Conservation (phyloP, 2,113 vertebrate species). For the Aptenodytes patagonicus region DNA sequence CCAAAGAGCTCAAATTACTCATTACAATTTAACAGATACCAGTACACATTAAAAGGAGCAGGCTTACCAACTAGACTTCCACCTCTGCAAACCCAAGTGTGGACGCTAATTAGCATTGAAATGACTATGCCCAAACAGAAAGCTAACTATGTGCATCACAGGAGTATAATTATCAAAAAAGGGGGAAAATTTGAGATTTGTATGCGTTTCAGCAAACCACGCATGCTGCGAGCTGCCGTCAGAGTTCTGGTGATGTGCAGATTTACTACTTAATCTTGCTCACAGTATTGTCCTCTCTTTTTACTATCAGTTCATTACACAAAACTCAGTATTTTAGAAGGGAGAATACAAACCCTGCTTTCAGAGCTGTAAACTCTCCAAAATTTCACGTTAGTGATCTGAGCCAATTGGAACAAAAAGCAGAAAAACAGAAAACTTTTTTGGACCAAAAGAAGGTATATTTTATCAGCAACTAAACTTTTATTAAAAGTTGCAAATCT, state of each 20-base stretch:
- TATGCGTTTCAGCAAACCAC: rapidly evolving
- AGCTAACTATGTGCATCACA: background rate
- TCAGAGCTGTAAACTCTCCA: background rate
- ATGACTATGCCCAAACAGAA: background rate
- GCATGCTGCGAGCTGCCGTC: background rate
- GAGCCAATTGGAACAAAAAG: background rate
- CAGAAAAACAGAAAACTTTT: background rate
- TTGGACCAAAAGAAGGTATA: rapidly evolving
- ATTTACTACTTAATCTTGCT: background rate
- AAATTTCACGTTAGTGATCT: background rate
- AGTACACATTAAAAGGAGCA: background rate
- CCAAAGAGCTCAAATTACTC: constrained; percentile 15
- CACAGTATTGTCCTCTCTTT: background rate
- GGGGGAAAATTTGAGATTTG: rapidly evolving
- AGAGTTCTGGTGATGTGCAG: rapidly evolving
- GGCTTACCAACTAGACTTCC: background rate
- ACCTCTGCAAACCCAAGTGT: background rate
- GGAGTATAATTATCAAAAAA: background rate
- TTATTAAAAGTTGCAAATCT: background rate
- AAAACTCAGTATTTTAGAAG: background rate
- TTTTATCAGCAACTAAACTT: background rate
- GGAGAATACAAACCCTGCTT: background rate
- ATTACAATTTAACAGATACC: background rate
- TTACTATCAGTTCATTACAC: background rate
- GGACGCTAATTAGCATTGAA: background rate